Base-by-base conservation (phyloP, 2,113 vertebrate species). In the Phylloscopus trochiloides region DNA sequence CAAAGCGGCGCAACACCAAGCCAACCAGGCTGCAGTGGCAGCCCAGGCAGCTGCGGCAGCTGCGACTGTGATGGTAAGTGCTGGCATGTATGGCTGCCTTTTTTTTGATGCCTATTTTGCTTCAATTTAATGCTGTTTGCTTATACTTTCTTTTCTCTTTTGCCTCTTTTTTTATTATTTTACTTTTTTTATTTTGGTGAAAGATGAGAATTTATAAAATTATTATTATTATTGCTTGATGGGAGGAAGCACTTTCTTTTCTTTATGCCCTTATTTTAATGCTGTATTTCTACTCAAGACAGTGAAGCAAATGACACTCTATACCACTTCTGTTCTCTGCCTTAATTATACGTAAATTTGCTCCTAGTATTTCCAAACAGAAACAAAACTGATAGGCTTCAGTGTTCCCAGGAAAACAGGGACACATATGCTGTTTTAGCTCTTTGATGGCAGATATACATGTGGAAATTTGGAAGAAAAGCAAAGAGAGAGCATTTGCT, bases 1-100 rank as follows among this genome's bases (percentile, higher is more conserved):
- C 98, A 99, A 99, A 98, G 99, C 99, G 90, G 98, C 98, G 91
- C 99, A 99, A 97, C 99, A 99, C 97, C 99, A 99, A 98, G 98
- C 98, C 97, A 99, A 97, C 98, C 99, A 99, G 98, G 98, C 98
- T 84, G 98, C 98, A 32, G 98, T 98, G 97, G 98, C 98, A 92
- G 99, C 98, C 90, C 99, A 99, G 97, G 98, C 98, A 97, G 98
- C 99, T 94, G 98, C 98, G 80, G 99, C 99, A 97, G 99, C 99
- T 98, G 98, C 98, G 94, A 98, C 98, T 95, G 98, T 98, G 95
- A 98, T 99, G 99, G 99, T 99, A 99, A 99, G 99, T 98, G 97
- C 80, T 97, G 96, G 96, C 95, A 82, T 91, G 87, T 95, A 93
- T 90, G 95, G 93, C 96, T 96, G 89, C 85, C 81, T 81, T 57